Evolutionary conservation across 2,888 invertebrate genomes (phyloP), one percentile per base, ranked within the genome.

Genomic region (Ectemnius cavifrons): DNA sequence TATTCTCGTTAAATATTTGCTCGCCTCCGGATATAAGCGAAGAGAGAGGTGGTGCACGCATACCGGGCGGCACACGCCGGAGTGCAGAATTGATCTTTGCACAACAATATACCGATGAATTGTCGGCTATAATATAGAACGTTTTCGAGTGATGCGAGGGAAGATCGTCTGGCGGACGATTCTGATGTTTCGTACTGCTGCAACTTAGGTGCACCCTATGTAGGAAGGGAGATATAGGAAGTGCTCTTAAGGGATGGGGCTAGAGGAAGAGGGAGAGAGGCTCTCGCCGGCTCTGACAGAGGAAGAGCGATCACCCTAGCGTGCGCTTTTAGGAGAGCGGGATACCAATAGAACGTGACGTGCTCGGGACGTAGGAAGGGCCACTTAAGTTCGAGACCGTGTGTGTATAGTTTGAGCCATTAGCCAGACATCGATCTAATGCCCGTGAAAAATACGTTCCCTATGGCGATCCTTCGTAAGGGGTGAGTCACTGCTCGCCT

Each of bases 391-490:
- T 58, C 47, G 47, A 56, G 66, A 62, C 56, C 37, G 37, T 37
- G 37, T 37, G 37, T 59, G 65, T 58, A 61, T 76, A 65, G 64
- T 64, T 64, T 77, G 61, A 77, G 76, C 71, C 65, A 59, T 75
- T 67, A 47, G 63, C 47, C 23, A 64, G 56, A 71, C 67, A 77
- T 77, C 76, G 77, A 77, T 75, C 67, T 52, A 27, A 77, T 75
- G 67, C 52, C 52, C 62, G 18, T 62, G 46, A 62, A 62, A 62
- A 67, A 68, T 20, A 58, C 63, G 63, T 56, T 58, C 27, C 27
- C 58, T 14, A 37, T 56, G 59, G 47, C 58, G 52, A 16, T 16
- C n/a, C n/a, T 16, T 5, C 52, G 16, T 52, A 4, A 14, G 16
- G 52, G 52, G 4, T 52, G 52, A 52, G n/a, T 52, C 52, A 52